Percentiles rank a stretch among this genome's conserved stretches.
Conservation (phyloP, 2,113 vertebrate species). For the Connochaetes taurinus region DNA sequence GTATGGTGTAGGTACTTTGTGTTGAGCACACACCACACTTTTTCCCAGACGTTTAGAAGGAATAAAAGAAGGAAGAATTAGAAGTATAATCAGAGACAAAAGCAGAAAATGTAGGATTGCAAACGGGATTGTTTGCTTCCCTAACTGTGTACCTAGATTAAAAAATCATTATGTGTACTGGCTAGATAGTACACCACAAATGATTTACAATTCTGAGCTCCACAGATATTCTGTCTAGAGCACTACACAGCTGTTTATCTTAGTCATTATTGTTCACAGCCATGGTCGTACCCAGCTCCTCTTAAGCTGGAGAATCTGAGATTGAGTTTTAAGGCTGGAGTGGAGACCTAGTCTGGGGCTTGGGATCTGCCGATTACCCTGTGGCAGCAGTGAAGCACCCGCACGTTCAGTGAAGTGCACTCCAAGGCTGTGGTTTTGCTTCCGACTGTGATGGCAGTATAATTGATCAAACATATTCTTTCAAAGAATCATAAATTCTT, state of each 20-base stretch:
- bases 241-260: not conserved
- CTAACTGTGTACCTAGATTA: not conserved
- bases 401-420: conserved; percentile 22
- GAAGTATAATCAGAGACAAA: not conserved
- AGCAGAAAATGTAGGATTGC: not conserved
- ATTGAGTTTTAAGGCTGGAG: not conserved
- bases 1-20: not conserved
- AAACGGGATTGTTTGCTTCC: not conserved
- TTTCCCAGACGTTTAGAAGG: not conserved
- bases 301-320: not conserved
- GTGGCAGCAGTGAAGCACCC: not conserved
- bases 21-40: not conserved
- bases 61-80: not conserved
- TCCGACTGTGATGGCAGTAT: conserved; percentile 57
- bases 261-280: not conserved
- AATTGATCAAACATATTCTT: conserved; percentile 74
- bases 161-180: not conserved
- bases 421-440: conserved; percentile 50
- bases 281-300: not conserved
- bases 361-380: conserved; percentile 1
- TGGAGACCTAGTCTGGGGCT: not conserved
- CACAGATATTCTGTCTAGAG: not conserved
- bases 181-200: not conserved
- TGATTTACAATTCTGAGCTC: not conserved
- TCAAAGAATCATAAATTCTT: conserved; percentile 73